Percentiles rank a stretch among this genome's conserved stretches.
These are phyloP conservation scores for Anoplolepis gracilipes DNA, from an alignment of 1,140 invertebrate genomes.

Conservation along the genomic window DNA sequence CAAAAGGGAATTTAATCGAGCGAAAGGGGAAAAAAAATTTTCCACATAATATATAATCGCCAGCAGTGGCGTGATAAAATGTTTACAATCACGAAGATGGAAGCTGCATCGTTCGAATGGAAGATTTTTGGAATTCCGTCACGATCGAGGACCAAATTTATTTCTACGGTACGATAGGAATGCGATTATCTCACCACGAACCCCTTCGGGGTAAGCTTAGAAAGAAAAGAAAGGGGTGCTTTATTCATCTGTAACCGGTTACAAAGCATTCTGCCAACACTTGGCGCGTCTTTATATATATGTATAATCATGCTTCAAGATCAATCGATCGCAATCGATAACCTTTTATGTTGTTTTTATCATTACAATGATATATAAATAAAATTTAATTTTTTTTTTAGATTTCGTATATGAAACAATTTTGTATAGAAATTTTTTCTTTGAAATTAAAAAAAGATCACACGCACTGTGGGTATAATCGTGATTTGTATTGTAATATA, in stretches of 20 bases:
- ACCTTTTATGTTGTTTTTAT: not conserved
- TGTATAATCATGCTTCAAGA: not conserved
- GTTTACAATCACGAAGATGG: not conserved
- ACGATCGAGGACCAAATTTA: slow-evolving; percentile 55
- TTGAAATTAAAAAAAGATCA: not conserved
- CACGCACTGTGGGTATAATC: not conserved
- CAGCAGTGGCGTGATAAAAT: not conserved
- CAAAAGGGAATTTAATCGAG: not conserved
- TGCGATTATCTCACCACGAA: slow-evolving; percentile 12
- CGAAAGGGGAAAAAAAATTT: not conserved
- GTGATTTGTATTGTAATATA: not conserved
- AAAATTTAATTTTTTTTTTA: not conserved
- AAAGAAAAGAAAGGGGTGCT: not conserved
- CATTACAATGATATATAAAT: not conserved
- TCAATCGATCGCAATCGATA: not conserved
- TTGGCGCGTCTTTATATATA: not conserved
- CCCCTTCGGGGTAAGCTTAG: not conserved
- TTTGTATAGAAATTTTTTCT: not conserved
- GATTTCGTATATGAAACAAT: not conserved
- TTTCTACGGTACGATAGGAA: slow-evolving; percentile 38
- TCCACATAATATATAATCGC: slow-evolving; percentile 11
- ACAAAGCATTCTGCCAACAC: slow-evolving; percentile 14
- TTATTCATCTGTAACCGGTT: slow-evolving; percentile 19
- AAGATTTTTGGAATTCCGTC: slow-evolving; percentile 30
- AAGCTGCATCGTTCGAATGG: slow-evolving; percentile 25